Base-by-base conservation (phyloP, 2,797 vertebrate species). In the Garrulus glandarius region DNA sequence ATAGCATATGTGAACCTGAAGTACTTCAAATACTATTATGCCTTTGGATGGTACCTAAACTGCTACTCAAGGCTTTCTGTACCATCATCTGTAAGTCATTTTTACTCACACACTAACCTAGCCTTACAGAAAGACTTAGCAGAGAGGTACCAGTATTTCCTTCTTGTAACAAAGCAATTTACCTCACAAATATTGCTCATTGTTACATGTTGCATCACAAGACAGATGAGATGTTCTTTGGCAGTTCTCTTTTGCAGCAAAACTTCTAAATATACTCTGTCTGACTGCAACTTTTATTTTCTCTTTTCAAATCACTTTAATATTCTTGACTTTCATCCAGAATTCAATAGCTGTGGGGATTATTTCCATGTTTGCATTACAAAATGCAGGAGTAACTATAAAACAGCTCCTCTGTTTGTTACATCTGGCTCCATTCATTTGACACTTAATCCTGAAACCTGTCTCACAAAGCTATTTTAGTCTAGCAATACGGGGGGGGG, bases 311-410 rank as follows among this genome's bases (percentile, higher is more conserved):
- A 84, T 79, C 21, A 16, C 37, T 46, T 34, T 44, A 53, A 81
- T 95, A 57, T 84, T 75, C 57, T 90, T 93, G 57, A 90, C 13
- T 71, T 91, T 69, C 47, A 15, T 81, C 72, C 92, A 93, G 65
- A 84, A 79, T 47, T 75, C 55, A 79, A 59, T 71, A 65, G 26
- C 37, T 71, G 17, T 65, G 32, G 36, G 43, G 15, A 67, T 82
- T 82, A 84, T 84, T 87, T 87, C 77, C 36, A 37, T 46, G 39
- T 64, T 94, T 71, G 34, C n/a, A 46, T 50, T 89, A 64, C 24
- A 67, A 93, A 89, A 74, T 44, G 37, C 60, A 77, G 61, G 6
- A 70, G 68, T 70, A 83, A 74, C 56, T 87, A 30, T 27, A 71
- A 72, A 84, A 70, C 22, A 43, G 34, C 10, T 75, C 34, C 34